phyloP scores from a whole-genome alignment of 2,888 invertebrate genomes.

The Eucera pruinosa region DNA sequence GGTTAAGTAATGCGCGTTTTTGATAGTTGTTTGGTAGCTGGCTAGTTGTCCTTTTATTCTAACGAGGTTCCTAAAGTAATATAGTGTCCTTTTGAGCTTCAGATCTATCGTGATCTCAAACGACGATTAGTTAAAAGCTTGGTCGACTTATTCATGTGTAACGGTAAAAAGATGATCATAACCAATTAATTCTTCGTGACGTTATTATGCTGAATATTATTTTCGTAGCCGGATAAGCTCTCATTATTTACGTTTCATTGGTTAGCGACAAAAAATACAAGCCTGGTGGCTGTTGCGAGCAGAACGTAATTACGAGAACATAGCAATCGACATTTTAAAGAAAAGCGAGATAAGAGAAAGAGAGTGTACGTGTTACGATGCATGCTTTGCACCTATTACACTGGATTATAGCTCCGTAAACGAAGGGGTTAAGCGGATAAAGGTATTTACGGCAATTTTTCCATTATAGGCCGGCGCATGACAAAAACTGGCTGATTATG shows the following conservation, averaged over 20 bases:
- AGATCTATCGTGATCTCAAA: no score
- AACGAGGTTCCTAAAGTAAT: no score
- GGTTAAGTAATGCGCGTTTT: no score
- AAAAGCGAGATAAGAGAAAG: slow-evolving; percentile 31
- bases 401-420: slow-evolving; percentile 38
- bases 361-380: slow-evolving; percentile 34
- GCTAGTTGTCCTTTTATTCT: no score
- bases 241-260: not conserved
- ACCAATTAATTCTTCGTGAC: no score
- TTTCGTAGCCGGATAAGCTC: not conserved
- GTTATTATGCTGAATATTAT: slow-evolving; percentile 1
- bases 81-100: no score
- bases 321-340: slow-evolving; percentile 34
- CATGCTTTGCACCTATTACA: slow-evolving; percentile 39
- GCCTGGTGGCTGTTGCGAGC: not conserved
- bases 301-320: slow-evolving; percentile 24
- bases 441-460: slow-evolving; percentile 48
- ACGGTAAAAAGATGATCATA: no score
- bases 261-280: not conserved
- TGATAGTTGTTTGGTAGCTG: no score
- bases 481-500: slow-evolving; percentile 9
- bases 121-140: no score
- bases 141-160: no score
- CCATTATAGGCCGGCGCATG: slow-evolving; percentile 31
- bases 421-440: slow-evolving; percentile 26